phyloP scores from a whole-genome alignment of 1,140 invertebrate genomes.

The Xylocopa sonorina region DNA sequence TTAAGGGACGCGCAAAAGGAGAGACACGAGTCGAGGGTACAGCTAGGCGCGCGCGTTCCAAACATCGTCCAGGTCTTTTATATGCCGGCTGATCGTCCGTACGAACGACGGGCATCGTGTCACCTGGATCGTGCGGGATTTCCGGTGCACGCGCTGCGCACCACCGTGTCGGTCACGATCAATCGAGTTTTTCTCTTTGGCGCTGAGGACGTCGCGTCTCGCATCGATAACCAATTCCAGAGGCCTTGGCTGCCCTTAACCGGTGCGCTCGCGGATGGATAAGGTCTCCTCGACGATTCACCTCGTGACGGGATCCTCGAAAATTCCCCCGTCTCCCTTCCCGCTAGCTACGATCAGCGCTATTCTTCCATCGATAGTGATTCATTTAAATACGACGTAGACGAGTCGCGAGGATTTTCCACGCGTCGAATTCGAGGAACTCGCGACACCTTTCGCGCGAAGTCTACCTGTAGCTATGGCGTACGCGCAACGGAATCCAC shows the following conservation, averaged over 20 bases:
- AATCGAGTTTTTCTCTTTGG: constrained; percentile 61
- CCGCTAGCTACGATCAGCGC: too few species aligned
- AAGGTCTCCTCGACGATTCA: constrained; percentile 39
- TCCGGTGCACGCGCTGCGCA: constrained; percentile 52
- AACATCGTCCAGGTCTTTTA: constrained; percentile 7
- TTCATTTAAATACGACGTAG: not conserved
- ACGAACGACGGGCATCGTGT: constrained; percentile 42
- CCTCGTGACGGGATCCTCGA: constrained; percentile 25
- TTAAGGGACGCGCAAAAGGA: not conserved
- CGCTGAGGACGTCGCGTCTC: constrained; percentile 46
- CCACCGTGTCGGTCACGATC: constrained; percentile 34
- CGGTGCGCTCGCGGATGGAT: constrained; percentile 13
- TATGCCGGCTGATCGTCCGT: constrained; percentile 22
- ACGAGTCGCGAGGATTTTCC: not conserved
- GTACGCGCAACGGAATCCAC: not conserved
- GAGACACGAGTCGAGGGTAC: not conserved
- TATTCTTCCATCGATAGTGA: not conserved
- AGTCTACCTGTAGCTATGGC: too few species aligned
- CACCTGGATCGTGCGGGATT: constrained; percentile 56
- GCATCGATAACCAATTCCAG: constrained; percentile 58
- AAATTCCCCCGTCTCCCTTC: constrained; percentile 8
- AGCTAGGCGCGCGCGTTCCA: not conserved
- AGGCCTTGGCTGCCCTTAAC: constrained; percentile 45
- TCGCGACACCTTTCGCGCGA: not conserved
- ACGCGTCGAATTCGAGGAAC: not conserved